Percentiles rank a stretch among this genome's conserved stretches.
Conservation (phyloP, 1,140 invertebrate species). For the Anastrepha ludens region DNA sequence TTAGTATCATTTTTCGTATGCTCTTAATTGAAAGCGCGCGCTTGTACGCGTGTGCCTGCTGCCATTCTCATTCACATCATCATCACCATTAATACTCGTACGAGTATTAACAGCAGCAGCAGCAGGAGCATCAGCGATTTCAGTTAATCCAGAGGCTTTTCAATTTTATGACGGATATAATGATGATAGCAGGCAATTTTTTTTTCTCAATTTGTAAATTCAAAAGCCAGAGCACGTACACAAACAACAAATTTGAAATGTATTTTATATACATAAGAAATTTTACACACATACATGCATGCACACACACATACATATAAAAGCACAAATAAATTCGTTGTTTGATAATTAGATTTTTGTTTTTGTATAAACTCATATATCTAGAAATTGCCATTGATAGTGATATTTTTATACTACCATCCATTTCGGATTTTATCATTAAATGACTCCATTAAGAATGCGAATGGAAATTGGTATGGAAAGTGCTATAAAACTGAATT, state of each 20-base stretch:
- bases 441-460: neutral
- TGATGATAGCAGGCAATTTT: constrained; percentile 23
- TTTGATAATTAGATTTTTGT: neutral
- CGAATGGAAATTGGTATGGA: neutral
- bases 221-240: neutral
- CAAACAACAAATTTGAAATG: neutral
- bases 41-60: neutral
- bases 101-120: neutral
- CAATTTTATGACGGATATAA: constrained; percentile 22
- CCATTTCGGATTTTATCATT: neutral
- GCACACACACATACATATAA: neutral
- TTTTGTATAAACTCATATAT: neutral
- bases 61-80: neutral
- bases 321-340: neutral
- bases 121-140: neutral
- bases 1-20: neutral
- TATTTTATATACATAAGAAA: neutral
- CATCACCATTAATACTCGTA: neutral
- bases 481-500: constrained; percentile 42
- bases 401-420: neutral
- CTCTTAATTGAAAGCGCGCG: constrained; percentile 2
- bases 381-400: neutral
- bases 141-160: neutral
- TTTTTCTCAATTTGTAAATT: neutral
- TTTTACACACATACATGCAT: neutral